Evolutionary conservation across 2,797 vertebrate genomes (phyloP), one percentile per base, ranked within the genome.

Genomic region (Hirundo rustica): DNA sequence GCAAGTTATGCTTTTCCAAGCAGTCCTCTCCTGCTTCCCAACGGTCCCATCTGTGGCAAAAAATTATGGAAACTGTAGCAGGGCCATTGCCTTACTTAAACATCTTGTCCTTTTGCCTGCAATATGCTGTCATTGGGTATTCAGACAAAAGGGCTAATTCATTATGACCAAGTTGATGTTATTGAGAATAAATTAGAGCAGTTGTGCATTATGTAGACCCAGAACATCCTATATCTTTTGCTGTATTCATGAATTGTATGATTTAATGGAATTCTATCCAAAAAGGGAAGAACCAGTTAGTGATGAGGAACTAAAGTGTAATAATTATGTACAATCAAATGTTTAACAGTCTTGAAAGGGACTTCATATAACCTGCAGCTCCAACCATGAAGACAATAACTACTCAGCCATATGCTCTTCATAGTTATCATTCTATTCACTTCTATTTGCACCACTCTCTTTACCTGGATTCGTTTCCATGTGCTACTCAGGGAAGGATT

Each of bases 161-260:
- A 48, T 83, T 89, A 85, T 47, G 36, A 85, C 44, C 32, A 68
- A 48, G 47, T 45, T 95, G 60, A 88, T 12, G 0, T 93, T 80
- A 65, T 38, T 88, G 93, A 72, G 16, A 65, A 75, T 75, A 92
- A 92, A 92, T 91, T 55, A 83, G 54, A 77, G 58, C 32, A 70
- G 45, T 79, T 85, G 65, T 32, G 11, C 27, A 30, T 91, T 80
- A 29, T 44, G n/a, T 57, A 70, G 79, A 75, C 47, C 12, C 79
- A 94, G 73, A 90, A 70, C 32, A 84, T 86, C 76, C 66, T 80
- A 72, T 48, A 76, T 89, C 58, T 5, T 0, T 85, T 91, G 23
- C 85, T 89, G 44, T 75, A 40, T 79, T 84, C 1, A 9, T 42
- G 40, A 80, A 72, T 88, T 61, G 7, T 62, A n/a, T 47, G 54